Percentiles rank a stretch among this genome's conserved stretches.
These are phyloP conservation scores for Apoda limacodes DNA, from an alignment of 2,888 invertebrate species.

Conservation along the genomic window DNA sequence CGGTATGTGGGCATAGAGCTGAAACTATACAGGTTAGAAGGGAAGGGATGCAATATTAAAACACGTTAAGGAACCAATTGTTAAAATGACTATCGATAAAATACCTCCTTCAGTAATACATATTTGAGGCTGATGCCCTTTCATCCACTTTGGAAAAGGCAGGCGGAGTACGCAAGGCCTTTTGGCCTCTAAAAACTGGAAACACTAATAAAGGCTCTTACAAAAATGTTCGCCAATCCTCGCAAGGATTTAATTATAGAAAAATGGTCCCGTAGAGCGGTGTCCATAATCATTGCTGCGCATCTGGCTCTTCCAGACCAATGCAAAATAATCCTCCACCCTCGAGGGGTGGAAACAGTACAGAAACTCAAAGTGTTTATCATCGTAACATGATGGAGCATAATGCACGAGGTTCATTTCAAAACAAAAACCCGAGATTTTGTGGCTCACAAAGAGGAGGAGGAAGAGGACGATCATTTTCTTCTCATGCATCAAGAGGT, in stretches of 20 bases:
- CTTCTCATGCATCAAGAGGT: neutral
- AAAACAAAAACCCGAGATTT: too few species aligned
- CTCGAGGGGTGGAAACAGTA: too few species aligned
- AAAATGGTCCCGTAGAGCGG: constrained; percentile 5
- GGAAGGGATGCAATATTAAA: constrained; percentile 12
- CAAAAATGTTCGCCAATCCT: constrained; percentile 5
- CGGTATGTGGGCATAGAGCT: too few species aligned
- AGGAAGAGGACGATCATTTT: too few species aligned
- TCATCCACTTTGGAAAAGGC: constrained; percentile 16
- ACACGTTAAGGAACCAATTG: constrained; percentile 12
- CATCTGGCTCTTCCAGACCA: too few species aligned
- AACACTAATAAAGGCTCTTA: neutral
- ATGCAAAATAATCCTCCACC: too few species aligned
- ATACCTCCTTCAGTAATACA: too few species aligned
- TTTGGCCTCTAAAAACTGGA: constrained; percentile 14
- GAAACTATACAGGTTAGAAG: constrained; percentile 16
- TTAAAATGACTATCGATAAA: constrained; percentile 9
- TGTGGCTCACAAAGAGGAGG: too few species aligned
- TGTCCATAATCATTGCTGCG: too few species aligned
- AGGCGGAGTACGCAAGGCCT: constrained; percentile 18
- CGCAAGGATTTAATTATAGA: constrained; percentile 7
- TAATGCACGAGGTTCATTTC: too few species aligned
- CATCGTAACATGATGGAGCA: too few species aligned
- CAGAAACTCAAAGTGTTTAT: too few species aligned
- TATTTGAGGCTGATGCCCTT: constrained; percentile 14